Base-by-base conservation (phyloP, 2,888 invertebrate species). In the Drosophila helvetica region DNA sequence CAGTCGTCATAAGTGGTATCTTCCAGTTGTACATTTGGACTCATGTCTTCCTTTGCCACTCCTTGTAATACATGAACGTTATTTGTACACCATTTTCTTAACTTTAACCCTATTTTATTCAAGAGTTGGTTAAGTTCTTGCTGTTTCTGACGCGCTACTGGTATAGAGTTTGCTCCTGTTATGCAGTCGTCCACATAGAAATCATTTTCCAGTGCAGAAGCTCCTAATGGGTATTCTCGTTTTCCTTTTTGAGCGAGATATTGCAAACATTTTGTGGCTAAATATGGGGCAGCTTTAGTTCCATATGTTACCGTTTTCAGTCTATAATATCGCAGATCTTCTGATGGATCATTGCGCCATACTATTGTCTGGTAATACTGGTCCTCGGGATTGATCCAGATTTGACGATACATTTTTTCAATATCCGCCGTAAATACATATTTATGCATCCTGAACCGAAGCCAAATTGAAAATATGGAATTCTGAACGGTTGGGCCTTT, bases 331-430 rank as follows among this genome's bases (percentile, higher is more conserved):
- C 33, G 15, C 15, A 38, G 33, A 38, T 38, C 33, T 38, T 38
- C 33, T 38, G n/a, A n/a, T n/a, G n/a, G 33, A 38, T 38, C 33
- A 38, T 38, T 38, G 15, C 33, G 15, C 15, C 15, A 38, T 38
- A 38, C 15, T 38, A 15, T 38, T 15, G 33, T 38, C 12, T 38
- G 33, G 5, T 12, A 15, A 2, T 38, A 38, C 12, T 38, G 33
- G 33, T 38, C 15, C 33, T 38, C 33, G 12, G 33, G 33, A 38
- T 38, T 38, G 12, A 38, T 38, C 12, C 15, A 12, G 15, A 47
- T 22, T 22, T 56, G 55, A 5, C 27, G 15, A 15, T 54, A 25
- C 25, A 55, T 45, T 45, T 55, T 55, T 25, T 46, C 46, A 12
- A 55, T 55, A 15, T 45, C 30, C 0, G 30, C 55, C 1, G 46